phyloP scores from a whole-genome alignment of 2,113 vertebrate species.

The Brachirus orientalis region DNA sequence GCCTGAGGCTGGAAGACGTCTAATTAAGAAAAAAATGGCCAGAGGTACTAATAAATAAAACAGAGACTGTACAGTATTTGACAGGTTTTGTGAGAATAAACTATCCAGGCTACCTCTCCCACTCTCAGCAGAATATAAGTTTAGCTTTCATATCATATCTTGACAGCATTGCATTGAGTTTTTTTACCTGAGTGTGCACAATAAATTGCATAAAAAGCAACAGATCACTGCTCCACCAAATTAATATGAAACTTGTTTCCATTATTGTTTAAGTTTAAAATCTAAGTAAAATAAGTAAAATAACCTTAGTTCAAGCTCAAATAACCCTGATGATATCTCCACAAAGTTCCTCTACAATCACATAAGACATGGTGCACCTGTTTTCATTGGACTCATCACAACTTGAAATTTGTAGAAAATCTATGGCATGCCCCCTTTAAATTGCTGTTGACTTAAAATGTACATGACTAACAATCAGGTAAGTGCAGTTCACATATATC shows the following conservation, averaged over 20 bases:
- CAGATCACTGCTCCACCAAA: constrained; percentile 23
- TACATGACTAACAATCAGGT: too few species aligned
- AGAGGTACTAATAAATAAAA: constrained; percentile 73
- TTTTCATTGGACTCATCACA: background rate
- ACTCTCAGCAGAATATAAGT: constrained; percentile 31
- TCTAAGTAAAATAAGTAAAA: constrained; percentile 30
- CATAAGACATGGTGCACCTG: background rate
- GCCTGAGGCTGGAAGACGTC: constrained; percentile 51
- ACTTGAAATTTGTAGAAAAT: background rate
- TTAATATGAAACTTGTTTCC: constrained; percentile 15
- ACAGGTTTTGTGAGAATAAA: constrained; percentile 43
- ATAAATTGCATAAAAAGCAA: constrained; percentile 36
- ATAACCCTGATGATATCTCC: background rate
- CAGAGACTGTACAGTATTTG: constrained; percentile 35
- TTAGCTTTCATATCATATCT: constrained; percentile 35
- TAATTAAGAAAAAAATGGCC: constrained; percentile 73
- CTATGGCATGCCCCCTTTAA: background rate
- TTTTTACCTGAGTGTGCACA: constrained; percentile 53
- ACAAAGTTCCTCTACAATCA: too few species aligned
- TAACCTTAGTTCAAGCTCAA: constrained; percentile 12
- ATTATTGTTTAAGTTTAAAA: background rate
- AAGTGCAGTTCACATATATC: background rate
- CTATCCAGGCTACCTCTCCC: constrained; percentile 15
- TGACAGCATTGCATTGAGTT: constrained; percentile 39
- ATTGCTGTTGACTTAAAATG: too few species aligned